Percentiles rank a stretch among this genome's conserved stretches.
Evolutionary conservation across 2,797 vertebrate genomes (phyloP).

Genomic region (Gobio occitaniae): DNA sequence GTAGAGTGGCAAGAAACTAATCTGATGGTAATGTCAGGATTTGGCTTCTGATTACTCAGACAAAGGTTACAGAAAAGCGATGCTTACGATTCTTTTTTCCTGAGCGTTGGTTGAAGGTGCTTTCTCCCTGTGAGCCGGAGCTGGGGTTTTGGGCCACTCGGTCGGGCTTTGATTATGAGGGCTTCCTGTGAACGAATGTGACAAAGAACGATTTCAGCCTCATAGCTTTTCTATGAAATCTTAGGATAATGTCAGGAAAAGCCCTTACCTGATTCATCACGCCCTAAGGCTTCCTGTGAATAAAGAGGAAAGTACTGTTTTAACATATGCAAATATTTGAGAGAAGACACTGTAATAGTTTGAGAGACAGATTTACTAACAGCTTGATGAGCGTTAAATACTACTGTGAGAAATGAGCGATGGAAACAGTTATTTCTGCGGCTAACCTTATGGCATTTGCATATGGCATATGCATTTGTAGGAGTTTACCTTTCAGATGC

Average conservation of each 20-base stretch:
- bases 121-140: conserved; percentile 81
- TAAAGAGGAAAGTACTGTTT: not conserved
- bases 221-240: not conserved
- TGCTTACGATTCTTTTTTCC: conserved; percentile 88
- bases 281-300: conserved; percentile 52
- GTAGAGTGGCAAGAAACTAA: not conserved
- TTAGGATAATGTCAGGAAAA: not conserved
- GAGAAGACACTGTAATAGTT: not conserved
- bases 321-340: not conserved
- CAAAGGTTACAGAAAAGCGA: not conserved
- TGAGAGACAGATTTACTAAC: not conserved
- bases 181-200: conserved; percentile 72
- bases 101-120: conserved; percentile 78
- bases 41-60: not conserved
- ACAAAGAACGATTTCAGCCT: not conserved
- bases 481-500: too few relatives aligned
- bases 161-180: conserved; percentile 85
- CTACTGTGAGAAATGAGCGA: not conserved
- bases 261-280: conserved; percentile 57
- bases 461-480: not conserved
- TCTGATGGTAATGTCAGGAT: not conserved
- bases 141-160: conserved; percentile 83
- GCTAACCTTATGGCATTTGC: not conserved
- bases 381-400: not conserved
- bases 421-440: not conserved